Conservation (phyloP, 2,113 vertebrate genomes). For the Australoheros scitulus region DNA sequence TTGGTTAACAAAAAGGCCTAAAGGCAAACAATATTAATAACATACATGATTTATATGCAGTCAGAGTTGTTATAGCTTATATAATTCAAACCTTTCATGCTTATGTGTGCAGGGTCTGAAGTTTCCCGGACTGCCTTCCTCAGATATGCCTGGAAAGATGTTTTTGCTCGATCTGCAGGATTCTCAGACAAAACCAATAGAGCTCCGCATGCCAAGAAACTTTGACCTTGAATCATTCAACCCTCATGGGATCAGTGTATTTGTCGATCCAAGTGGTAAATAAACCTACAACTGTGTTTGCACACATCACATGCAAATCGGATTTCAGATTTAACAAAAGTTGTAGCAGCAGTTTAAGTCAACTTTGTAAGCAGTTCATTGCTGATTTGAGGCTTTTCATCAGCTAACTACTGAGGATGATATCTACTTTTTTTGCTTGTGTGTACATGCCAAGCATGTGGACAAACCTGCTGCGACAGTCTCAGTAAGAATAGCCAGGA, state of each 20-base stretch:
- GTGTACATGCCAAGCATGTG: neutral
- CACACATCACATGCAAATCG: neutral
- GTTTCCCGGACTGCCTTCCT: slow-evolving; percentile 60
- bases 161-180: slow-evolving; percentile 84
- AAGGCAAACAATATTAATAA: neutral
- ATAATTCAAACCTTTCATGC: neutral
- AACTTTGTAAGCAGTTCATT: neutral
- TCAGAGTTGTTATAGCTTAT: neutral
- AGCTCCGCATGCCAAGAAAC: slow-evolving; percentile 83
- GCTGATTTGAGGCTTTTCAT: neutral
- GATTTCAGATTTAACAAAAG: neutral
- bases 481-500: neutral
- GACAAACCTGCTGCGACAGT: slow-evolving; percentile 13
- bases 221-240: slow-evolving; percentile 89
- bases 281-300: neutral
- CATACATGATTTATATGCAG: neutral
- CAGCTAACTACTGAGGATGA: neutral
- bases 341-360: no score
- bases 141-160: slow-evolving; percentile 84
- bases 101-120: slow-evolving; percentile 58
- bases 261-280: slow-evolving; percentile 82
- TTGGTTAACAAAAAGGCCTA: neutral
- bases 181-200: slow-evolving; percentile 74
- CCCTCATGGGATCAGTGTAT: slow-evolving; percentile 92
- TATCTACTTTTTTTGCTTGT: neutral